Evolutionary conservation across 2,113 vertebrate species (phyloP).

Genomic region (Cyanocitta stelleri): DNA sequence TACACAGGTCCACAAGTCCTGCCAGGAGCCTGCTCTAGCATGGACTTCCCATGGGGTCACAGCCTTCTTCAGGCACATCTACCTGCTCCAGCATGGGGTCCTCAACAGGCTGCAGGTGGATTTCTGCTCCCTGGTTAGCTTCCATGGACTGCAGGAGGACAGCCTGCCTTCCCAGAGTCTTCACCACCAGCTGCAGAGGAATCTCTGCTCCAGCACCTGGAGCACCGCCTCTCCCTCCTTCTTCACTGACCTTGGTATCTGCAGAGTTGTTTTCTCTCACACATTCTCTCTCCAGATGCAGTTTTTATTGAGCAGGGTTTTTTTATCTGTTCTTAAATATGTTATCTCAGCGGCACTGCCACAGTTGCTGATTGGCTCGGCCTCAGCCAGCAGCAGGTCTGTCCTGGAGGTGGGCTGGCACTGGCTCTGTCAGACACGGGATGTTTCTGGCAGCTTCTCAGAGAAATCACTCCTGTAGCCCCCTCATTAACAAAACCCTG

Average conservation of each 20-base stretch:
- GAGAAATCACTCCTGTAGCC: neutral
- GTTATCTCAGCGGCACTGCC: neutral
- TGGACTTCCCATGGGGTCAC: neutral
- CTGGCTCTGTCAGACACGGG: accelerated
- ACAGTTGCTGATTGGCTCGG: accelerated
- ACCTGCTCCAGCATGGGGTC: neutral
- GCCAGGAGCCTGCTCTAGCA: neutral
- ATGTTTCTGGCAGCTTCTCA: neutral
- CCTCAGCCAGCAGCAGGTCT: neutral
- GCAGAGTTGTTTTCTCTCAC: neutral
- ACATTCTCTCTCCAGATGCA: neutral
- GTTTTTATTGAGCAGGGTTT: neutral
- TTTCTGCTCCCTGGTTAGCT: neutral
- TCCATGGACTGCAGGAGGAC: neutral
- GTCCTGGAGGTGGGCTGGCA: accelerated
- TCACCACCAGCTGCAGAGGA: neutral
- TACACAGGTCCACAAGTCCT: neutral
- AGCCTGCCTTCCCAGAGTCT: neutral
- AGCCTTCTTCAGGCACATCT: neutral
- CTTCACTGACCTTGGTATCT: neutral
- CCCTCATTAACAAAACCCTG: neutral
- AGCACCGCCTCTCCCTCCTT: neutral
- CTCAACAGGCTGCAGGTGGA: neutral
- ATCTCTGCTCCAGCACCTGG: accelerated
- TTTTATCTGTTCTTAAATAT: neutral